Percentiles rank a stretch among this genome's conserved stretches.
Evolutionary conservation across 53 echinoderm and acorn worm species (phyloP).

Genomic region (Echinarachnius parma): DNA sequence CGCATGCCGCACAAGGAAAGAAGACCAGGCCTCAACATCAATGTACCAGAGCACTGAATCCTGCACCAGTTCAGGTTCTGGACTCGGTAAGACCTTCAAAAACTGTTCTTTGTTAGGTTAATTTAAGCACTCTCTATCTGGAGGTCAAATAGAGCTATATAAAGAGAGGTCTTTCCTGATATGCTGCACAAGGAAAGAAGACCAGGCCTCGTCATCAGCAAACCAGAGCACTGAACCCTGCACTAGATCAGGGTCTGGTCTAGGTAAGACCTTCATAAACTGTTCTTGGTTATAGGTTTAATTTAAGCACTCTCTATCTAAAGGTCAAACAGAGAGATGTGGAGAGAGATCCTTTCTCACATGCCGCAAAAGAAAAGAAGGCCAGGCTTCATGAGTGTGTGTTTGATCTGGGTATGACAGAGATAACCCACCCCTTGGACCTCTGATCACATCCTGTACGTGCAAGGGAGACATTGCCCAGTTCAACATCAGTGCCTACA

Average conservation of each 20-base stretch:
- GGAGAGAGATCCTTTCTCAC: conserved; percentile 1
- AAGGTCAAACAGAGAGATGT: conserved; percentile 1
- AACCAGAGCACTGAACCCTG: conserved; percentile 28
- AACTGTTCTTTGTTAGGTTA: no score
- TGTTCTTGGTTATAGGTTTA: no score
- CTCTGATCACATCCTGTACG: not conserved
- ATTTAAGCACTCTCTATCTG: not conserved
- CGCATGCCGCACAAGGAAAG: conserved; percentile 1
- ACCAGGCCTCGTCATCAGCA: not conserved
- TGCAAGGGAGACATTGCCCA: no score
- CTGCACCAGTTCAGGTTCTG: no score
- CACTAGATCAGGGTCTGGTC: no score
- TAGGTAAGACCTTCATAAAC: no score
- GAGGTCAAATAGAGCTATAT: not conserved
- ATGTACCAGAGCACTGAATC: conserved; percentile 24
- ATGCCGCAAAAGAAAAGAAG: conserved; percentile 6
- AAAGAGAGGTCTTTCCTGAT: conserved; percentile 9
- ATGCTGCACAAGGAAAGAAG: conserved; percentile 10
- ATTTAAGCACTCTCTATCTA: not conserved
- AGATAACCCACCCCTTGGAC: not conserved
- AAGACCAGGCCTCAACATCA: not conserved
- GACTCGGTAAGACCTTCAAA: no score
- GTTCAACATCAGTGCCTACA: no score
- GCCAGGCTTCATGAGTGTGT: not conserved
- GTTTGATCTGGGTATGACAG: no score